These are phyloP conservation scores for Camponotus fellah DNA, from an alignment of 2,888 invertebrate species.

Conservation along the genomic window DNA sequence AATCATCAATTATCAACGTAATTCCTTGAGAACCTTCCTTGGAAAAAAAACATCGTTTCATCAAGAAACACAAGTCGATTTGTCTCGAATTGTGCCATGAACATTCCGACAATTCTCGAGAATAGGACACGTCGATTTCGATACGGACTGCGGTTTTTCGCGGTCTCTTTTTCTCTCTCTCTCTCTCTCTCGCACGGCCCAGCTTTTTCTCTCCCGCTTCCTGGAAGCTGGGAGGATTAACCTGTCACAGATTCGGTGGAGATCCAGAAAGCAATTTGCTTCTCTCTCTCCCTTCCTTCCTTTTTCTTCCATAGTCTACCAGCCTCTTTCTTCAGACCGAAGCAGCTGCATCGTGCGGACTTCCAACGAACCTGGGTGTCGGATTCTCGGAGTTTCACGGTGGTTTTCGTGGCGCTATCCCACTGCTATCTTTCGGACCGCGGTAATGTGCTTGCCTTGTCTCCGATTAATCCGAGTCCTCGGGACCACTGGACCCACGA, in stretches of 20 bases:
- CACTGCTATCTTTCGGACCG: conserved; percentile 76
- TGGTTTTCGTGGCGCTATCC: conserved; percentile 78
- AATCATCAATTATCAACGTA: background rate
- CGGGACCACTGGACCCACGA: conserved; percentile 72
- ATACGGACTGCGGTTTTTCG: conserved; percentile 59
- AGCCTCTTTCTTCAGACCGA: conserved; percentile 46
- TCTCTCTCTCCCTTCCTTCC: conserved; percentile 38
- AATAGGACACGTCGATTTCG: conserved; percentile 65
- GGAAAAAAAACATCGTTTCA: background rate
- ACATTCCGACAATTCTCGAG: conserved; percentile 60
- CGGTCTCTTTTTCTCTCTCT: conserved; percentile 61
- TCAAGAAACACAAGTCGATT: conserved; percentile 17
- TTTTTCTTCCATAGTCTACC: conserved; percentile 56
- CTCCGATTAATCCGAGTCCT: conserved; percentile 83
- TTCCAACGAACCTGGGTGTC: conserved; percentile 76
- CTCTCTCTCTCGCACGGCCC: conserved; percentile 66
- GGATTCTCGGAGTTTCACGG: conserved; percentile 79
- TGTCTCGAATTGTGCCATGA: conserved; percentile 3
- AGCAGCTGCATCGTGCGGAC: conserved; percentile 58
- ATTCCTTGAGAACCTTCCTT: background rate
- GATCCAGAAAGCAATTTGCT: conserved; percentile 77
- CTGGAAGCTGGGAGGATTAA: conserved; percentile 84
- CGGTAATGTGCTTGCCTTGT: conserved; percentile 85
- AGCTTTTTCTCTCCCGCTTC: conserved; percentile 78
- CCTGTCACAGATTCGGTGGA: conserved; percentile 82